These are phyloP conservation scores for Apolygus lucorum DNA, from an alignment of 1,140 invertebrate genomes.

Conservation along the genomic window DNA sequence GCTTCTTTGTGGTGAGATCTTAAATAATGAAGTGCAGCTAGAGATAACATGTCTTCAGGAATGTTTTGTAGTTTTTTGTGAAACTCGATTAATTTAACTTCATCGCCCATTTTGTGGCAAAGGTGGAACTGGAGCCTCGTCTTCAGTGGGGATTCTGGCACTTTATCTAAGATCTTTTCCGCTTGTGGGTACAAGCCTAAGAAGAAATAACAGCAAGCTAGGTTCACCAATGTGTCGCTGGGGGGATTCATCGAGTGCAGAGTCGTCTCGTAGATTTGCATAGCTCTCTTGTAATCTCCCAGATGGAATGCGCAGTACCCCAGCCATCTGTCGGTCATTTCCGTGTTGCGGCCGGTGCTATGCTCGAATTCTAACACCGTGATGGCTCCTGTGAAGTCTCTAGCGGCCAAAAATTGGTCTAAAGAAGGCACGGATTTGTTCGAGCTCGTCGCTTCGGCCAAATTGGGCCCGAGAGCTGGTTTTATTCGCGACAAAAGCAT, in stretches of 20 bases:
- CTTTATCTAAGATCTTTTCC: conserved; percentile 48
- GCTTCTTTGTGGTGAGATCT: conserved; percentile 95
- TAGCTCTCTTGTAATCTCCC: conserved; percentile 81
- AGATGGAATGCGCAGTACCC: conserved; percentile 92
- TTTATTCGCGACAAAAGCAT: conserved; percentile 64
- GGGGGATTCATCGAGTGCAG: conserved; percentile 38
- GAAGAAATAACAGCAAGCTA: conserved; percentile 93
- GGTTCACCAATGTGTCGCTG: conserved; percentile 57
- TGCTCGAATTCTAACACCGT: conserved; percentile 65
- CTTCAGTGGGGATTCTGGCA: conserved; percentile 54
- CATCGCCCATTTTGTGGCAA: conserved; percentile 86
- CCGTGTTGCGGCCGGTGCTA: conserved; percentile 32
- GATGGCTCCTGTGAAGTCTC: conserved; percentile 90
- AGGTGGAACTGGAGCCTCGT: conserved; percentile 85
- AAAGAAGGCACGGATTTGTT: conserved; percentile 47
- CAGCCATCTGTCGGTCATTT: conserved; percentile 72
- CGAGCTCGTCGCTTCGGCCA: conserved; percentile 40
- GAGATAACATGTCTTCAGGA: conserved; percentile 87
- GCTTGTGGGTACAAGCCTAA: conserved; percentile 72
- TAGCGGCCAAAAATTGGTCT: conserved; percentile 79
- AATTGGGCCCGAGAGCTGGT: conserved; percentile 48
- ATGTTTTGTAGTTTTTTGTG: conserved; percentile 78
- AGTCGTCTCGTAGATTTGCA: conserved; percentile 58
- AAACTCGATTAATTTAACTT: conserved; percentile 68
- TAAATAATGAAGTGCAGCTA: conserved; percentile 94